Percentiles rank a stretch among this genome's conserved stretches.
Conservation (phyloP, 2,113 vertebrate species). For the Tympanuchus pallidicinctus region DNA sequence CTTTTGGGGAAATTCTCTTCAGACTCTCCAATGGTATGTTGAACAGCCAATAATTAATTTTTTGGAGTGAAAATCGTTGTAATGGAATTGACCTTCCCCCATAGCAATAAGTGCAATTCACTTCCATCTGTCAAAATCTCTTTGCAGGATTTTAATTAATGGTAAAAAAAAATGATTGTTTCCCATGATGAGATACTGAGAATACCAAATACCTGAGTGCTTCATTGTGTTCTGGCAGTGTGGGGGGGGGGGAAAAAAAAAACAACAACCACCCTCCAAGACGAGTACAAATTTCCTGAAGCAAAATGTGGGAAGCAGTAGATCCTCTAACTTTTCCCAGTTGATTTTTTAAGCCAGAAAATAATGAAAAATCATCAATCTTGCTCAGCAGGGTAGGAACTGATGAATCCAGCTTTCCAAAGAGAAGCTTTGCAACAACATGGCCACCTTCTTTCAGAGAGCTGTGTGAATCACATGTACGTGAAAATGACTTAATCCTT, state of each 20-base stretch:
- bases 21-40: neutral
- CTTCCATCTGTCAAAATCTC: slow-evolving; percentile 61
- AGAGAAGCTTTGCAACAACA: slow-evolving; percentile 43
- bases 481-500: neutral
- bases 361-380: slow-evolving; percentile 50
- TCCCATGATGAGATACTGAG: neutral
- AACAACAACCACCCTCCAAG: neutral
- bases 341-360: slow-evolving; percentile 31
- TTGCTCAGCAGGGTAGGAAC: slow-evolving; percentile 27
- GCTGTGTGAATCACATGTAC: neutral
- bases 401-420: slow-evolving; percentile 46
- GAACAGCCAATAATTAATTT: slow-evolving; percentile 48
- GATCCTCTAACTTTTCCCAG: neutral
- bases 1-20: neutral
- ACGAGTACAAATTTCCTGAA: slow-evolving; percentile 28
- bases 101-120: slow-evolving; percentile 40
- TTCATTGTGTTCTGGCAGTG: neutral
- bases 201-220: neutral
- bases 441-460: neutral
- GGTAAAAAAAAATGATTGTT: slow-evolving; percentile 41
- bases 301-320: slow-evolving; percentile 30
- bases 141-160: slow-evolving; percentile 58
- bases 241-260: neutral
- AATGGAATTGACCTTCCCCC: slow-evolving; percentile 56
- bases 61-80: slow-evolving; percentile 44